phyloP scores from a whole-genome alignment of 2,113 vertebrate species.

The Urocynchramus pylzowi region DNA sequence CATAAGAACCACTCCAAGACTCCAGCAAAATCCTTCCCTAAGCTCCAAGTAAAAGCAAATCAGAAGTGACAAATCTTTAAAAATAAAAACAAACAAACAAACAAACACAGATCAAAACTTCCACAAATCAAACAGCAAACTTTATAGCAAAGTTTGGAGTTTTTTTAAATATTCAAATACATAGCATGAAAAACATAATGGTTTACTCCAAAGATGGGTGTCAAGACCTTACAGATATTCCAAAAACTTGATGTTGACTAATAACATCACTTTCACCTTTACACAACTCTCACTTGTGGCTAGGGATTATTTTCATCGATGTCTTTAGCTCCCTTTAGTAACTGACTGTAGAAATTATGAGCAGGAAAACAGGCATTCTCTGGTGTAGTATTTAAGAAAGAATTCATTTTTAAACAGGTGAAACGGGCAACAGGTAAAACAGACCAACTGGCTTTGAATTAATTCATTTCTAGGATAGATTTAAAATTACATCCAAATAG shows the following conservation, averaged over 20 bases:
- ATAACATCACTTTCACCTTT: background rate
- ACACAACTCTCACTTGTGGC: background rate
- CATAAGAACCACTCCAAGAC: background rate
- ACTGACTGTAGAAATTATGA: background rate
- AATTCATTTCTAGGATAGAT: accelerated
- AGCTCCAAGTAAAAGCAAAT: background rate
- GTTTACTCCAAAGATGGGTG: background rate
- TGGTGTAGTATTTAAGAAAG: background rate
- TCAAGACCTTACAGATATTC: background rate
- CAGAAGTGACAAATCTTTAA: background rate
- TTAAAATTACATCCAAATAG: background rate
- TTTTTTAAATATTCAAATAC: background rate
- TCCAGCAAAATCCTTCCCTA: background rate
- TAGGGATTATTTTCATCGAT: background rate
- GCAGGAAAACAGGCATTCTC: background rate
- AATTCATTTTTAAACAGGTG: background rate
- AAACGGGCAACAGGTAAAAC: background rate
- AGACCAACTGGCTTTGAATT: background rate
- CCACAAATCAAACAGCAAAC: background rate
- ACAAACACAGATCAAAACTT: background rate
- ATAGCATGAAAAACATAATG: background rate
- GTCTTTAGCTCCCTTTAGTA: background rate
- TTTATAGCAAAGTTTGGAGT: background rate
- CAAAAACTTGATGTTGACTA: background rate
- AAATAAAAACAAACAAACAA: background rate